phyloP scores from a whole-genome alignment of 1,140 invertebrate genomes.

The Procambarus virginalis region DNA sequence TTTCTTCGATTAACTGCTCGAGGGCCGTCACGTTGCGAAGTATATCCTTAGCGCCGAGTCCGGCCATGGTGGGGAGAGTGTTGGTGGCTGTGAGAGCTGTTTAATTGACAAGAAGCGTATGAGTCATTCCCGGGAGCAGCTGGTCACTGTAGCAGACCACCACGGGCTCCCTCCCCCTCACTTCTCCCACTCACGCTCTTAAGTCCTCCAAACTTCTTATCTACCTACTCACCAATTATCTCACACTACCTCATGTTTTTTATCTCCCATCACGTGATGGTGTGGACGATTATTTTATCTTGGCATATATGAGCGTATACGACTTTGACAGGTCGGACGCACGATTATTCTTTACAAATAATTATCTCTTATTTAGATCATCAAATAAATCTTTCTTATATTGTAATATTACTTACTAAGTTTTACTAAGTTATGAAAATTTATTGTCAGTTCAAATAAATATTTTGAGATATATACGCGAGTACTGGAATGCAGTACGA shows the following conservation, averaged over 20 bases:
- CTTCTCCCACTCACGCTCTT: neutral
- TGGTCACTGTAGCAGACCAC: neutral
- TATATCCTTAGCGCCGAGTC: conserved; percentile 69
- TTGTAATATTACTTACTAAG: neutral
- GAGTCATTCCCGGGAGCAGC: neutral
- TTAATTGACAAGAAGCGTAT: neutral
- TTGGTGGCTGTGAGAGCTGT: neutral
- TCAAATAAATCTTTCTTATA: neutral
- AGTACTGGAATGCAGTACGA: neutral
- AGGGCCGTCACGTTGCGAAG: conserved; percentile 80
- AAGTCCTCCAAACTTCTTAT: too few relatives aligned
- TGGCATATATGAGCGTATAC: neutral
- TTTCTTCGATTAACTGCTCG: conserved; percentile 90
- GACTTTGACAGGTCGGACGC: neutral
- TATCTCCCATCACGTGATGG: too few relatives aligned
- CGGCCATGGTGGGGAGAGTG: conserved; percentile 54
- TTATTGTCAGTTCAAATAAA: neutral
- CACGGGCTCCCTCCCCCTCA: neutral
- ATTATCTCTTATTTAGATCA: neutral
- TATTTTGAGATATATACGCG: neutral
- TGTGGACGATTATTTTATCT: too few relatives aligned
- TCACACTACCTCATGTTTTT: neutral
- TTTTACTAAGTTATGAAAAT: neutral
- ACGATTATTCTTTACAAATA: neutral
- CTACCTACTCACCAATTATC: too few relatives aligned